Base-by-base conservation (phyloP, 1,140 invertebrate genomes). In the Lithobius niger region DNA sequence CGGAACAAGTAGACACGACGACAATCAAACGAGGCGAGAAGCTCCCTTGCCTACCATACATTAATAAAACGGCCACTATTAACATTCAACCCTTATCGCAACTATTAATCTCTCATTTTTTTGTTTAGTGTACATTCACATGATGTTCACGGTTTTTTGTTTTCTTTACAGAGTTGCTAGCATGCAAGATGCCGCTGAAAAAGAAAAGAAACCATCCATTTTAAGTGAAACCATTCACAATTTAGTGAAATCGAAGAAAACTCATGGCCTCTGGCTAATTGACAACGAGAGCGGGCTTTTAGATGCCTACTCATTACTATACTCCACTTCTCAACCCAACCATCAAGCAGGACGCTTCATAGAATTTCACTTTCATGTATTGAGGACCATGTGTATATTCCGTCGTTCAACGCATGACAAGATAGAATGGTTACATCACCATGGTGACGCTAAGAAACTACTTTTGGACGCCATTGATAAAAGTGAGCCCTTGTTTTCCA, bases 271-370 rank as follows among this genome's bases (percentile, higher is more conserved):
- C 1, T 72, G 71, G 71, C 59, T 74, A 4, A 70, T 74, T 21
- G 72, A 74, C 61, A 74, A 74, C 54, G 72, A 74, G 53, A 71
- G 71, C 52, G 72, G 71, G 2, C 59, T 74, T 4, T 49, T 73
- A 25, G 71, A 72, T 57, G 69, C 65, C 2, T 74, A 73, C 49
- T 65, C 67, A 6, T 54, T 72, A 1, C 57, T 73, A 13, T 71
- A 71, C 53, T 52, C 59, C 22, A 57, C 52, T 3, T 55, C 36
- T 15, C 49, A 45, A 3, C 56, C 54, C 27, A 56, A 55, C 13
- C 56, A 52, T n/a, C 57, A 62, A 56, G 54, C 52, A 15, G 18
- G 27, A 10, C 42, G 60, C 1, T 72, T 72, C 54, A 27, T 63
- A 1, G 50, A 56, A 25, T 73, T 71, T 60, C 71, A 73, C 59